Percentiles rank a stretch among this genome's conserved stretches.
phyloP scores from a whole-genome alignment of 2,888 invertebrate genomes.

The Eupithecia vulgata region DNA sequence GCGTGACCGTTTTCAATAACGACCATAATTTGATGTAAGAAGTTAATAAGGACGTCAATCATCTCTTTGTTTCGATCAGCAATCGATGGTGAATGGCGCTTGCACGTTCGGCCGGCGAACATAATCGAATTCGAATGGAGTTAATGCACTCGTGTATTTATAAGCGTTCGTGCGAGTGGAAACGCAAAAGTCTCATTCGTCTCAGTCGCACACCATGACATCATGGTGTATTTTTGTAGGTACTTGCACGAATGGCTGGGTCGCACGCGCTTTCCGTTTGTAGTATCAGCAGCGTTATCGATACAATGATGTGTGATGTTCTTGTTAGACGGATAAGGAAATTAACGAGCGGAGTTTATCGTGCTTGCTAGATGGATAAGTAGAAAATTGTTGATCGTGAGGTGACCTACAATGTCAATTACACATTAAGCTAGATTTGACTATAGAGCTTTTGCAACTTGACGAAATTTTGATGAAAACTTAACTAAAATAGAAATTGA shows the following conservation, averaged over 20 bases:
- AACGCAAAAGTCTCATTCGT: constrained; percentile 45
- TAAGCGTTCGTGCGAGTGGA: constrained; percentile 63
- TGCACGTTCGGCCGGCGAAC: constrained; percentile 51
- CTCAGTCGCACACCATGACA: constrained; percentile 79
- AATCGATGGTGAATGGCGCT: constrained; percentile 45
- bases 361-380: constrained; percentile 4
- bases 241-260: constrained; percentile 63
- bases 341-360: constrained; percentile 34
- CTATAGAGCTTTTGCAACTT: background rate
- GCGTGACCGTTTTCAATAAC: constrained; percentile 55
- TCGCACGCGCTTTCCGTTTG: constrained; percentile 71
- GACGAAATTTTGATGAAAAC: background rate
- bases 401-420: background rate
- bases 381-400: background rate
- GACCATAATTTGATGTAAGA: constrained; percentile 43
- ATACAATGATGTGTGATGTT: constrained; percentile 54
- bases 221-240: constrained; percentile 81
- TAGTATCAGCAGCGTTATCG: constrained; percentile 68
- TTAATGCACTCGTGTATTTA: constrained; percentile 75
- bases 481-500: no score
- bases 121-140: constrained; percentile 68
- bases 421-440: background rate
- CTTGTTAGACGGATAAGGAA: constrained; percentile 44
- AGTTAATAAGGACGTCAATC: constrained; percentile 41
- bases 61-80: constrained; percentile 46